Conservation (phyloP, 2,888 invertebrate species). For the Vannuccia rotundouncinata region DNA sequence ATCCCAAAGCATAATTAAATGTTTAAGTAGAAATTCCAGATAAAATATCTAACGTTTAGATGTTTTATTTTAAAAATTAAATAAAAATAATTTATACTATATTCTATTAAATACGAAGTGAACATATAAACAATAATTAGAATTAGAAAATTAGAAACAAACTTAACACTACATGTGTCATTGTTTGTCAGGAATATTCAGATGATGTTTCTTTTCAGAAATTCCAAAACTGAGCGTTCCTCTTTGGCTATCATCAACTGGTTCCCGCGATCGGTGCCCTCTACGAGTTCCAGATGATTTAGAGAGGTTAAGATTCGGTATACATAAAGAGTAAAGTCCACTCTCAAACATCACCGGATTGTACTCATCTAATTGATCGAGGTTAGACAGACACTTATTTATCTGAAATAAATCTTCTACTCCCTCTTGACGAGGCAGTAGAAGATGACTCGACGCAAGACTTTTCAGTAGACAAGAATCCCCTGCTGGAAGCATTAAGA, state of each 20-base stretch:
- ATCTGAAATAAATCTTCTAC: not conserved
- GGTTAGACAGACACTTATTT: not conserved
- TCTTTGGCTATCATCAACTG: too few relatives aligned
- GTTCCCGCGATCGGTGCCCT: too few relatives aligned
- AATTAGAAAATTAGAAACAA: too few relatives aligned
- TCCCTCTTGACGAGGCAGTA: slow-evolving; percentile 12
- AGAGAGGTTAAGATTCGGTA: not conserved
- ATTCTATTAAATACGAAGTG: too few relatives aligned
- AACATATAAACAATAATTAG: too few relatives aligned
- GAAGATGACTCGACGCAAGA: slow-evolving; percentile 1
- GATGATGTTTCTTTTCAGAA: not conserved
- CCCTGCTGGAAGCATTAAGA: not conserved
- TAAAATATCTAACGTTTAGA: too few relatives aligned
- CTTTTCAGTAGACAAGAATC: slow-evolving; percentile 20
- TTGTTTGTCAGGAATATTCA: not conserved
- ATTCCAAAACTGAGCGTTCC: not conserved
- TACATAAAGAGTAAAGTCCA: not conserved
- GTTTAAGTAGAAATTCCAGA: too few relatives aligned
- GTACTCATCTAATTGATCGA: not conserved
- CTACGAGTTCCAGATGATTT: not conserved
- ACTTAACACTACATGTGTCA: too few relatives aligned
- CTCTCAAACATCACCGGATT: slow-evolving; percentile 26
- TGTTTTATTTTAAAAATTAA: too few relatives aligned
- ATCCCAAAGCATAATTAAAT: too few relatives aligned
- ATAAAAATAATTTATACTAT: too few relatives aligned